These are phyloP conservation scores for Staurois parvus DNA, from an alignment of 2,797 vertebrate genomes.

Conservation along the genomic window DNA sequence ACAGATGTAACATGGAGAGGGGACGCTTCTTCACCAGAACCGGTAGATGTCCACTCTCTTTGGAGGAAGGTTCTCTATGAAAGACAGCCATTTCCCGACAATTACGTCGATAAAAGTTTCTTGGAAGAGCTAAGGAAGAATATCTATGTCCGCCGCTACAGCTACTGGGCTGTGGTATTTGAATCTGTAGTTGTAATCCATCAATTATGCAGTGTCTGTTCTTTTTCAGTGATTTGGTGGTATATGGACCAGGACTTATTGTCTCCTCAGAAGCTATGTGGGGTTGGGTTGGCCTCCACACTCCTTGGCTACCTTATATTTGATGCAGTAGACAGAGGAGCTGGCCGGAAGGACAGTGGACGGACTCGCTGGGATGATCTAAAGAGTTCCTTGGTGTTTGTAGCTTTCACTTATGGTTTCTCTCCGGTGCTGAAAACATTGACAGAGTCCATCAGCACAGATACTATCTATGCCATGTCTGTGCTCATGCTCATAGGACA, in stretches of 20 bases:
- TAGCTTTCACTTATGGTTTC: conserved; percentile 95
- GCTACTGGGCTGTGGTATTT: conserved; percentile 88
- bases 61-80: conserved; percentile 96
- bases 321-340: conserved; percentile 75
- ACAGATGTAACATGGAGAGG: background rate
- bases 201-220: conserved; percentile 94
- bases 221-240: conserved; percentile 93
- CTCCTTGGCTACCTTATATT: conserved; percentile 88
- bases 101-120: conserved; percentile 94
- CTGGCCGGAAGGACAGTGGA: conserved; percentile 72
- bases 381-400: conserved; percentile 90
- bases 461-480: conserved; percentile 97
- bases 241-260: conserved; percentile 91
- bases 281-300: conserved; percentile 78
- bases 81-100: conserved; percentile 91
- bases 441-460: conserved; percentile 95
- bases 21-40: background rate
- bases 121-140: conserved; percentile 92
- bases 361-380: conserved; percentile 87
- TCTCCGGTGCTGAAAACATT: conserved; percentile 94
- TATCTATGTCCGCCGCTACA: conserved; percentile 87
- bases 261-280: conserved; percentile 82
- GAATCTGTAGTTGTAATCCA: conserved; percentile 91
- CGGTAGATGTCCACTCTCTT: background rate
- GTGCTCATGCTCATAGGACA: conserved; percentile 95